phyloP scores from a whole-genome alignment of 2,797 vertebrate species.

The Decapterus maruadsi region DNA sequence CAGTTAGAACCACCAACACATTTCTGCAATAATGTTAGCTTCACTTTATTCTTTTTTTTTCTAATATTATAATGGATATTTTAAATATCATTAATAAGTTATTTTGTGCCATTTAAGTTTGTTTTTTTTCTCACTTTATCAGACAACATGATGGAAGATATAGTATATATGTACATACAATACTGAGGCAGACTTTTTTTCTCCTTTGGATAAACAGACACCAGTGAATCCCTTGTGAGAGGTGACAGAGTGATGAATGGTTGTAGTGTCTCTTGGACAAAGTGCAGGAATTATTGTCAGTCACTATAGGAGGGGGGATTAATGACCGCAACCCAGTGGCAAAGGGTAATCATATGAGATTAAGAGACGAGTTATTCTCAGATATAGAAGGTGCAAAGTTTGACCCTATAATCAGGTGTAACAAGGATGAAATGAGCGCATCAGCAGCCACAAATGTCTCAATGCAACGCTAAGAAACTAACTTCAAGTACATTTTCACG shows the following conservation, averaged over 20 bases:
- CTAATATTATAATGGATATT: constrained; percentile 31
- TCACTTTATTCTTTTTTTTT: constrained; percentile 37
- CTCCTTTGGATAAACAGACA: constrained; percentile 69
- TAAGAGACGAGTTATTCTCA: constrained; percentile 62
- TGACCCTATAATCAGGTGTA: constrained; percentile 57
- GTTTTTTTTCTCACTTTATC: background rate
- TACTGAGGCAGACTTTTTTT: constrained; percentile 32
- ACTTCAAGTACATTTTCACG: background rate
- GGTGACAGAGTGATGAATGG: constrained; percentile 81
- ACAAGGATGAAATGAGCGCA: constrained; percentile 42
- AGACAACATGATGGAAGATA: constrained; percentile 7
- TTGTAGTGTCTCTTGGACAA: constrained; percentile 59
- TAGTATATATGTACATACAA: background rate
- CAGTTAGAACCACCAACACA: constrained; percentile 40
- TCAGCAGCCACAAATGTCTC: constrained; percentile 14
- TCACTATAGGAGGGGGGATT: constrained; percentile 75
- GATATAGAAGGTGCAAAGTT: constrained; percentile 41
- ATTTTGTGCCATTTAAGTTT: constrained; percentile 24
- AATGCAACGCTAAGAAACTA: constrained; percentile 10
- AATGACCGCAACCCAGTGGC: constrained; percentile 75
- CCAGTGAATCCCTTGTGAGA: constrained; percentile 68
- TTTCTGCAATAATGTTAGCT: constrained; percentile 44
- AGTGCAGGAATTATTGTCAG: constrained; percentile 81
- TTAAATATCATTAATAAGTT: constrained; percentile 38
- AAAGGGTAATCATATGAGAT: constrained; percentile 81